Percentiles rank a stretch among this genome's conserved stretches.
Evolutionary conservation across 1,140 invertebrate genomes (phyloP).

Genomic region (Steinernema khuongi): DNA sequence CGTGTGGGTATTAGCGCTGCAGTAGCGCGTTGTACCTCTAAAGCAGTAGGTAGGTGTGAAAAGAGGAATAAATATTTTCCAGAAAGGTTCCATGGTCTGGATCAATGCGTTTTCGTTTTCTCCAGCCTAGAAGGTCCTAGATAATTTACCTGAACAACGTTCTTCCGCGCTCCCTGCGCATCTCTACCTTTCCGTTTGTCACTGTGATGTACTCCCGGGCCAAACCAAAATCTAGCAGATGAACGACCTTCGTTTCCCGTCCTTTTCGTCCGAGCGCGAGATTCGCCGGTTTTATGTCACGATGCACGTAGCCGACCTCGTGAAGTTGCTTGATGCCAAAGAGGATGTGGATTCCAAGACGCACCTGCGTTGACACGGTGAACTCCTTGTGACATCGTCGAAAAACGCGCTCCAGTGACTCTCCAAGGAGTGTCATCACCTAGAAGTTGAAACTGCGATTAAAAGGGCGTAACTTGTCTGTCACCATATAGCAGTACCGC

Average conservation of each 20-base stretch:
- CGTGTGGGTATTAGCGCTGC: constrained; percentile 21
- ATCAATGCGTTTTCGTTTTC: no score
- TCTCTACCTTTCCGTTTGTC: constrained; percentile 74
- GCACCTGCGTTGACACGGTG: constrained; percentile 36
- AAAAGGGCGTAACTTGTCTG: not conserved
- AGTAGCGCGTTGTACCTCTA: constrained; percentile 30
- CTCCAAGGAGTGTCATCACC: constrained; percentile 46
- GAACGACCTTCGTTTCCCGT: constrained; percentile 65
- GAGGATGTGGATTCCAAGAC: constrained; percentile 45
- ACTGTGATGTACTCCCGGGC: constrained; percentile 75
- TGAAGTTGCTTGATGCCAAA: constrained; percentile 47
- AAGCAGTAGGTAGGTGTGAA: not conserved
- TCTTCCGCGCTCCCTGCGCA: constrained; percentile 84
- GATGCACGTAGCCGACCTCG: constrained; percentile 79
- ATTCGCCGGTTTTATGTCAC: constrained; percentile 83
- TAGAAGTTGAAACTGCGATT: constrained; percentile 20
- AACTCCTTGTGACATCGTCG: constrained; percentile 15
- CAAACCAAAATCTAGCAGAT: constrained; percentile 96
- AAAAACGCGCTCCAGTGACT: constrained; percentile 25
- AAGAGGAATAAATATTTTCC: not conserved
- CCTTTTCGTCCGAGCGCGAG: constrained; percentile 37
- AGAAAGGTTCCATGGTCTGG: no score
- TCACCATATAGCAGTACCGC: constrained; percentile 41
- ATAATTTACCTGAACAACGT: constrained; percentile 65
- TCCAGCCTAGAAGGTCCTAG: no score